Percentiles rank a stretch among this genome's conserved stretches.
These are phyloP conservation scores for Ammodramus savannarum DNA, from an alignment of 2,113 vertebrate genomes.

Conservation along the genomic window DNA sequence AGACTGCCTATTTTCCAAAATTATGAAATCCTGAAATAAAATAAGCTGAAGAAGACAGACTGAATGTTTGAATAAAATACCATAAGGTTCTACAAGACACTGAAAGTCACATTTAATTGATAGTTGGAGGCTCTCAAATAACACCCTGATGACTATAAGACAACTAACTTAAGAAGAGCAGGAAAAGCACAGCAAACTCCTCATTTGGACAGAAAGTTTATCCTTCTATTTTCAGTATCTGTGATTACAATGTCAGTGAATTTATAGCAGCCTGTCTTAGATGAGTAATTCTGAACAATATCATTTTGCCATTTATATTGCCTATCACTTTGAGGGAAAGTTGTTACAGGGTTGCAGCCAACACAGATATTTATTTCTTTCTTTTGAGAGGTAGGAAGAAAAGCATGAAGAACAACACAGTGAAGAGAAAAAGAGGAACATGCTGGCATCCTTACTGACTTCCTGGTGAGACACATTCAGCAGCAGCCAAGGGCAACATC, in stretches of 20 bases:
- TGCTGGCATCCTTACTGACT: neutral
- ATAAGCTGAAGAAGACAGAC: constrained; percentile 6
- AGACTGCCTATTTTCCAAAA: neutral
- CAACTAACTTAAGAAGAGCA: neutral
- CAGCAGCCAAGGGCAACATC: constrained; percentile 3
- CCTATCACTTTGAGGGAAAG: neutral
- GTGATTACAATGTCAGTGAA: neutral
- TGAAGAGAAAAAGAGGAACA: neutral
- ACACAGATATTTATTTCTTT: constrained; percentile 7
- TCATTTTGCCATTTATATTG: constrained; percentile 19
- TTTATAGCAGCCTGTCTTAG: neutral
- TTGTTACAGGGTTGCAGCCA: neutral
- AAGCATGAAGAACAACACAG: neutral
- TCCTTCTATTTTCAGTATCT: constrained; percentile 8
- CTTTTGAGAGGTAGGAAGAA: neutral
- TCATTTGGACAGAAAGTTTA: constrained; percentile 11
- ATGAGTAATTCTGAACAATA: constrained; percentile 10
- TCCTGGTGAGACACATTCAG: neutral
- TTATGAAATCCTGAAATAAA: neutral
- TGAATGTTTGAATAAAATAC: neutral
- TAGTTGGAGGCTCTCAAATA: neutral
- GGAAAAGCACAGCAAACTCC: constrained; percentile 1
- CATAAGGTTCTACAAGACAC: neutral
- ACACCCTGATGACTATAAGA: neutral
- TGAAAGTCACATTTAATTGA: constrained; percentile 17